These are phyloP conservation scores for Nothocercus nigrocapillus DNA, from an alignment of 2,113 vertebrate genomes.

Conservation along the genomic window DNA sequence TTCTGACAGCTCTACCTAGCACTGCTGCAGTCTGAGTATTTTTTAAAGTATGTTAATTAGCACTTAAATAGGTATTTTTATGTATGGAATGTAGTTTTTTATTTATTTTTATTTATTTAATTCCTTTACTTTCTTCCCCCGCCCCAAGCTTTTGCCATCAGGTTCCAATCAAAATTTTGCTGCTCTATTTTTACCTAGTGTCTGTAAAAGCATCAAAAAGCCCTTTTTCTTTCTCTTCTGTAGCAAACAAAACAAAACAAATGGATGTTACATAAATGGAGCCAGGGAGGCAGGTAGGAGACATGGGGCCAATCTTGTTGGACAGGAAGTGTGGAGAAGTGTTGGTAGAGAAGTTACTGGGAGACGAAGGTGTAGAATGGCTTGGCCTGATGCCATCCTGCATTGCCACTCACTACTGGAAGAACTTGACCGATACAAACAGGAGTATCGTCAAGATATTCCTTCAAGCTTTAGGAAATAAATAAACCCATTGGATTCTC, in stretches of 20 bases:
- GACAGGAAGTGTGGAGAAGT: neutral
- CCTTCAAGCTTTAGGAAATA: neutral
- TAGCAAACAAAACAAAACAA: neutral
- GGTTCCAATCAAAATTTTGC: conserved; percentile 59
- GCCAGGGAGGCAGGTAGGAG: conserved; percentile 18
- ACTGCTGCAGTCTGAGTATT: conserved; percentile 61
- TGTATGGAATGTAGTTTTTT: conserved; percentile 34
- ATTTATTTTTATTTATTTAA: conserved; percentile 59
- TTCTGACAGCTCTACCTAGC: conserved; percentile 66
- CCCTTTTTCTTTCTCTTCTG: neutral
- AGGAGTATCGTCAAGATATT: neutral
- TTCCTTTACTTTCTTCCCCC: conserved; percentile 51
- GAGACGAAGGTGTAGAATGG: neutral
- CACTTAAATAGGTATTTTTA: conserved; percentile 36
- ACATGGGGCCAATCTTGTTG: neutral
- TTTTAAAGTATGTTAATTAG: conserved; percentile 69
- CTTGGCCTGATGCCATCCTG: neutral
- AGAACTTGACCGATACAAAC: neutral
- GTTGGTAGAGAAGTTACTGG: neutral
- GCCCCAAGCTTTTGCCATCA: conserved; percentile 45
- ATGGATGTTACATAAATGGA: conserved; percentile 55
- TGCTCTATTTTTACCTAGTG: conserved; percentile 64
- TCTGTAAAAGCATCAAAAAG: conserved; percentile 59
- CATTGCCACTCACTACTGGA: neutral
- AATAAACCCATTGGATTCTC: neutral